Base-by-base conservation (phyloP, 2,888 invertebrate genomes). In the Mermis nigrescens region DNA sequence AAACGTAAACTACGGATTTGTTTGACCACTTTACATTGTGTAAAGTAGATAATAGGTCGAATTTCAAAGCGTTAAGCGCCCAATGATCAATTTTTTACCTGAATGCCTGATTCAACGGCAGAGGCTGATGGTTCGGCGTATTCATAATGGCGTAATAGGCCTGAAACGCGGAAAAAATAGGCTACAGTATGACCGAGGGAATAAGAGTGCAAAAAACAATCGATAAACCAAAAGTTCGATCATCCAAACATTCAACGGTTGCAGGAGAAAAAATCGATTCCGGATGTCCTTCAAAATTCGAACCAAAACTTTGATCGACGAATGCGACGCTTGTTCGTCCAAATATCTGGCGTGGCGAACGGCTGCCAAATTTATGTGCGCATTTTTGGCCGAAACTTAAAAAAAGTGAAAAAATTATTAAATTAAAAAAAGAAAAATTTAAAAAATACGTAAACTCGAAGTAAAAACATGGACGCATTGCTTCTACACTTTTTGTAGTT, bases 331-430 rank as follows among this genome's bases (percentile, higher is more conserved):
- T 70, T 92, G 91, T 74, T 94, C 94, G 72, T 94, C 94, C 73
- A 94, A 94, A 95, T 95, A 98, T 31, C 91, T 82, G 61, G 89
- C 86, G 75, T 95, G 95, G 29, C 92, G 80, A 63, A 95, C 90
- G 0, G 92, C 89, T 0, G 90, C 87, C 69, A 92, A 77, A 73
- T 94, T 91, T 58, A 86, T 83, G 74, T 85, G 83, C 77, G 91
- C 83, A 48, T 85, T 79, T 72, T 81, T 81, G 22, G 78, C 77
- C 62, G 82, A 81, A 68, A 83, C 78, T 78, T 64, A 46, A 69
- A 68, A 58, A 46, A 57, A 29, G 45, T 46, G 19, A n/a, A n/a
- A n/a, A n/a, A n/a, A 31, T 29, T 7, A 31, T 28, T 31, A 27
- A 61, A 57, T 26, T 59, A 53, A 38, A 64, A 60, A 28, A 57